These are phyloP conservation scores for Antechinus flavipes DNA, from an alignment of 2,113 vertebrate genomes.

Conservation along the genomic window DNA sequence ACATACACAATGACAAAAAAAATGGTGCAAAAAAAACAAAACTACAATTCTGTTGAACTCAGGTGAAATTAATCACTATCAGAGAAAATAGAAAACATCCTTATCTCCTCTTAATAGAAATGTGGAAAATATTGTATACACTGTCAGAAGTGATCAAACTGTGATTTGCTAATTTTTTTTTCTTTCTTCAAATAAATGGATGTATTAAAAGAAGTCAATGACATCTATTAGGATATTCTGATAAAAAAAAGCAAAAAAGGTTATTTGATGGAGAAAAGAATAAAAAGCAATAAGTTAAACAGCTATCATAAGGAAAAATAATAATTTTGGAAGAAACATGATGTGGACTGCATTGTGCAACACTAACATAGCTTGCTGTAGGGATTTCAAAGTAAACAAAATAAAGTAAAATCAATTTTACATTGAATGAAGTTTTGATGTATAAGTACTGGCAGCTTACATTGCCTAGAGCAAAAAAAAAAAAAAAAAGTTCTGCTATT, in stretches of 20 bases:
- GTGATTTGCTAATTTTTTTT: neutral
- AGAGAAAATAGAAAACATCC: neutral
- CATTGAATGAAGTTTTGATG: constrained; percentile 91
- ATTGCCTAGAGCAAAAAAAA: constrained; percentile 86
- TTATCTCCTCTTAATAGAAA: neutral
- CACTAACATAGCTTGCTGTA: constrained; percentile 83
- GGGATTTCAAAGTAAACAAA: constrained; percentile 91
- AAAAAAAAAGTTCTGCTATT: constrained; percentile 83
- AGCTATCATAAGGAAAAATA: constrained; percentile 60
- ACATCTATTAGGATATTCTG: neutral
- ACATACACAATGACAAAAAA: neutral
- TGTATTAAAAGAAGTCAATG: neutral
- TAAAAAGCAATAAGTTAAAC: neutral
- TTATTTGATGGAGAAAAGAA: neutral
- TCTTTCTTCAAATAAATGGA: neutral
- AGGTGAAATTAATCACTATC: neutral
- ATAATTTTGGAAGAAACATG: constrained; percentile 84
- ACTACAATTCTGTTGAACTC: neutral
- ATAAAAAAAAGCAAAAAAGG: neutral
- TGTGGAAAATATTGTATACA: neutral
- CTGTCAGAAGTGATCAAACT: neutral
- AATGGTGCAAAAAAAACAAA: neutral
- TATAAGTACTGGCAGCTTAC: constrained; percentile 88
- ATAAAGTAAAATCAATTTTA: constrained; percentile 90
- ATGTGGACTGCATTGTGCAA: constrained; percentile 83